Base-by-base conservation (phyloP, 2,888 invertebrate genomes). In the Cloeon dipterum region DNA sequence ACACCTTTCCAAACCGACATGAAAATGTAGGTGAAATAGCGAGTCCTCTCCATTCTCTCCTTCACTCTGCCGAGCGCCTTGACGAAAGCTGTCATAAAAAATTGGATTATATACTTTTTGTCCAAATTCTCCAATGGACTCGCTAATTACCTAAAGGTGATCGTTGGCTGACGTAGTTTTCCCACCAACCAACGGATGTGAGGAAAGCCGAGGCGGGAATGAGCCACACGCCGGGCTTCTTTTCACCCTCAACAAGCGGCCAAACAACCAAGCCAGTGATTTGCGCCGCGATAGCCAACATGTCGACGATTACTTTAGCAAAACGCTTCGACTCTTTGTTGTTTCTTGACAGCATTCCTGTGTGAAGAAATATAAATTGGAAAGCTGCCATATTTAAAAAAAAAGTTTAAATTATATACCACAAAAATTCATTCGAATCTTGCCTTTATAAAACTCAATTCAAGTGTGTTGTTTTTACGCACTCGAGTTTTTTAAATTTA, bases 171-270 rank as follows among this genome's bases (percentile, higher is more conserved):
- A 76, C 63, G 52, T 67, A 85, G 54, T 82, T 85, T 52, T 77
- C 75, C 83, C 83, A 85, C 81, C 82, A 86, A 17, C 76, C 74
- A 33, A 71, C 58, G 1, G 83, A 83, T 38, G 74, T 65, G 19
- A 81, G 57, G 20, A 75, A 46, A 36, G 76, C 59, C 3, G 75
- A 66, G 3, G 72, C 44, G 0, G 75, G 71, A 41, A 73, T 46
- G 11, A 67, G 51, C 68, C 74, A 76, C 8, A 70, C 50, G 2
- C 56, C 51, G 2, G 53, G 45, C 35, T 57, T 57, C 10, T 32
- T 35, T 17, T 36, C 36, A 3, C 59, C 54, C 35, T 67, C 58
- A 21, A 69, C 48, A 8, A 73, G 49, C 1, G 76, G 73, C 74
- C 76, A 78, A 4, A 73, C 58, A 3, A 78, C 53, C 41, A 78